Evolutionary conservation across 2,888 invertebrate species (phyloP), one percentile per base, ranked within the genome.

Genomic region (Ryuthela nishihirai): DNA sequence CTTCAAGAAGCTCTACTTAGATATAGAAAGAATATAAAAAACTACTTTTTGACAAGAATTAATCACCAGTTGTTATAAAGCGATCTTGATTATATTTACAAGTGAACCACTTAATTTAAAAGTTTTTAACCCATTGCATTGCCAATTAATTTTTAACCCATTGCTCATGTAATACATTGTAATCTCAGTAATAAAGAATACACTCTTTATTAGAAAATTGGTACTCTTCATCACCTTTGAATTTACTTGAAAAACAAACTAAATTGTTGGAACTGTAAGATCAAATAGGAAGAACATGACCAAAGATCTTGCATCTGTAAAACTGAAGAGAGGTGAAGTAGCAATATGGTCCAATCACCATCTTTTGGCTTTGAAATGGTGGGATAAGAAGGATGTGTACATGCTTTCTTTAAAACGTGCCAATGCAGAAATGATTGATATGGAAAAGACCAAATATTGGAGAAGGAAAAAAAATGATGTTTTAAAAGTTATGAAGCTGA

Each of bases 121-220:
- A n/a, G n/a, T n/a, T n/a, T n/a, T n/a, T n/a, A n/a, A n/a, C n/a
- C n/a, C n/a, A n/a, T n/a, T n/a, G n/a, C n/a, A n/a, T n/a, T n/a
- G n/a, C n/a, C n/a, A n/a, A n/a, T n/a, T n/a, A n/a, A n/a, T n/a
- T n/a, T n/a, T n/a, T n/a, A n/a, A n/a, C n/a, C n/a, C n/a, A n/a
- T n/a, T n/a, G n/a, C n/a, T n/a, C n/a, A n/a, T n/a, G n/a, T n/a
- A n/a, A n/a, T n/a, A n/a, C n/a, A n/a, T n/a, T n/a, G n/a, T n/a
- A n/a, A n/a, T n/a, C n/a, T n/a, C n/a, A n/a, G n/a, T n/a, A 35
- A 45, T 7, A 45, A 45, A 45, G 45, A 35, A 6, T 35, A 45
- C 36, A 45, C 24, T 1, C 23, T 45, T 23, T 45, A 35, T 17
- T 45, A 24, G 36, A 35, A 35, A 45, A 45, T 45, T 45, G 23